Conservation (phyloP, 2,888 invertebrate species). For the Dorcus parallelipipedus region DNA sequence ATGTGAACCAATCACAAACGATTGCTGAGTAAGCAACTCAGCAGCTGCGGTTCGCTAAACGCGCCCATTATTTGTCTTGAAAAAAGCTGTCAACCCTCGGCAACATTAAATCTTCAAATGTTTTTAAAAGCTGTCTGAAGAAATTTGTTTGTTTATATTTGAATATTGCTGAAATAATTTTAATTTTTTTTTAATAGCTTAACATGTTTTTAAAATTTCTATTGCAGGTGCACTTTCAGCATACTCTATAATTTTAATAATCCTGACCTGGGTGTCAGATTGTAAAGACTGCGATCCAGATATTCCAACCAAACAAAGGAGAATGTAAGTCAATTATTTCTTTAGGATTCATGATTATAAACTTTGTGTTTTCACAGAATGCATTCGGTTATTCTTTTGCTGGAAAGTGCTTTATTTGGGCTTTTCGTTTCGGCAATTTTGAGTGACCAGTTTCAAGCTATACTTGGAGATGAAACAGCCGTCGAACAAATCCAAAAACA, state of each 20-base stretch:
- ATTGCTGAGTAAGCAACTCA: no score
- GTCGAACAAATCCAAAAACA: conserved; percentile 73
- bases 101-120: no score
- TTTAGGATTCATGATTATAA: neutral
- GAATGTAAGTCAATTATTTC: conserved; percentile 59
- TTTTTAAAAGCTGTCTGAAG: no score
- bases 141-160: no score
- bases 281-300: conserved; percentile 65
- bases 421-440: conserved; percentile 85
- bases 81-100: no score
- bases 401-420: conserved; percentile 82
- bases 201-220: conserved; percentile 7
- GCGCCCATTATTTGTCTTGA: no score
- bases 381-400: conserved; percentile 75
- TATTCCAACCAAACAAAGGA: conserved; percentile 64
- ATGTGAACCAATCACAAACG: no score
- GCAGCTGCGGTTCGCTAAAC: no score
- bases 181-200: no score
- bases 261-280: conserved; percentile 69
- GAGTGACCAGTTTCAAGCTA: conserved; percentile 81
- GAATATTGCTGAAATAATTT: no score
- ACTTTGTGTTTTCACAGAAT: conserved; percentile 59
- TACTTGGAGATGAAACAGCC: conserved; percentile 80
- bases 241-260: conserved; percentile 68
- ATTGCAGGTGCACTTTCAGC: conserved; percentile 53